phyloP scores from a whole-genome alignment of 92 coral and sea anemone genomes.

The Muricea muricata region DNA sequence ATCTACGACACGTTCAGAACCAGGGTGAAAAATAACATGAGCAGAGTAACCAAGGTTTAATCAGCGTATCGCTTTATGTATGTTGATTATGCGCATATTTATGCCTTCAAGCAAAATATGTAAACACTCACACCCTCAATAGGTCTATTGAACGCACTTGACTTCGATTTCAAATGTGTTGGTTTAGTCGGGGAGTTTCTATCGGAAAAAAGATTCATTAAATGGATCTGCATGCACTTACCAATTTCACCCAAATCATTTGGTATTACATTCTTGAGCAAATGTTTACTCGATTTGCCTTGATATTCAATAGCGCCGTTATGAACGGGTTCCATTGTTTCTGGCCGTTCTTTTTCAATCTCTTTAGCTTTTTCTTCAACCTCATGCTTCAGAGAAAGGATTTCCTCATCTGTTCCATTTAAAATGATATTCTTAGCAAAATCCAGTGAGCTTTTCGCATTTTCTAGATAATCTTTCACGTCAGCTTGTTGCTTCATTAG shows the following conservation, averaged over 20 bases:
- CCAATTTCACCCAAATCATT: background rate
- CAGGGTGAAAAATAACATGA: too few species aligned
- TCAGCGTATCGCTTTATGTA: too few species aligned
- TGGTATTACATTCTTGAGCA: background rate
- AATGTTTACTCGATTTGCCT: background rate
- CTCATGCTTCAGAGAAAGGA: background rate
- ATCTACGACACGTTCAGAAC: too few species aligned
- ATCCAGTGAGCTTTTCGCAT: background rate
- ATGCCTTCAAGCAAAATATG: too few species aligned
- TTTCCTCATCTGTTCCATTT: background rate
- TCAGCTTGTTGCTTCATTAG: background rate
- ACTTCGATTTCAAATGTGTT: too few species aligned
- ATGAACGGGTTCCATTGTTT: background rate
- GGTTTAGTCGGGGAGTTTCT: too few species aligned
- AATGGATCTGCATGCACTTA: too few species aligned
- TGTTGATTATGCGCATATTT: too few species aligned
- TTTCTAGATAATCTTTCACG: background rate
- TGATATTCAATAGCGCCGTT: background rate
- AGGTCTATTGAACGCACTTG: too few species aligned
- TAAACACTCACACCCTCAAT: too few species aligned
- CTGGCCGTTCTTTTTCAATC: background rate
- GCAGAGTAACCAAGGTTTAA: too few species aligned
- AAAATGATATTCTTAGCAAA: background rate
- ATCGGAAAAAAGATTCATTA: too few species aligned
- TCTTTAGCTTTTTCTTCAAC: background rate